A percentile compares a stretch with the other conserved stretches of the same genome.
phyloP scores from a whole-genome alignment of 2,797 vertebrate genomes.

The Jordanella pulchra region DNA sequence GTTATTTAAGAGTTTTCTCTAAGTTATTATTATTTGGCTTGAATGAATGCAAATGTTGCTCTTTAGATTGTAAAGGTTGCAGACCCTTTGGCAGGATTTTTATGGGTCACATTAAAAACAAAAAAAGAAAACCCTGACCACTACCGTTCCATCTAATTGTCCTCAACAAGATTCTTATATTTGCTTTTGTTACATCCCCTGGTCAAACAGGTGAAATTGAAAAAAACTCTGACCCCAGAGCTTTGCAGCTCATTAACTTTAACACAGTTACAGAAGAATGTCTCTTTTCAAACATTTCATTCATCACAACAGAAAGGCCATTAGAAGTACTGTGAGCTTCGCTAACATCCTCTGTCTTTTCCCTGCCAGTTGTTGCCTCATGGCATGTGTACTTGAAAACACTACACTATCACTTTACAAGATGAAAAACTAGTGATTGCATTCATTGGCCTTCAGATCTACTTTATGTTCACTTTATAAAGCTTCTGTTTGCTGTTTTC shows the following conservation, averaged over 20 bases:
- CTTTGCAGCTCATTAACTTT: conserved; percentile 56
- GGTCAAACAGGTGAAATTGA: not conserved
- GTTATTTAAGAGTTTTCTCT: too few species aligned
- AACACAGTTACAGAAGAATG: conserved; percentile 42
- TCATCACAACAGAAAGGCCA: conserved; percentile 49
- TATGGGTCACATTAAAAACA: not conserved
- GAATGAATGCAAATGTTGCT: too few species aligned
- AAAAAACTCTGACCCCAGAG: conserved; percentile 28
- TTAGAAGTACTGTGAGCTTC: conserved; percentile 47
- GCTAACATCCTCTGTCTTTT: conserved; percentile 44
- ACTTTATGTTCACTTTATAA: conserved; percentile 52
- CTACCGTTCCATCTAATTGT: conserved; percentile 8
- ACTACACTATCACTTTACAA: conserved; percentile 36
- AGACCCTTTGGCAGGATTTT: too few species aligned
- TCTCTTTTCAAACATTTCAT: conserved; percentile 36
- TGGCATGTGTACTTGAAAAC: conserved; percentile 1
- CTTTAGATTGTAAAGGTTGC: too few species aligned
- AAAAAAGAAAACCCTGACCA: too few species aligned
- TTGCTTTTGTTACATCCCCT: not conserved
- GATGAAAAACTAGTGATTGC: conserved; percentile 42
- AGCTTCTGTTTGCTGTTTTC: conserved; percentile 25
- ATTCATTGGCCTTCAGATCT: conserved; percentile 55
- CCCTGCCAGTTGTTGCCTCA: conserved; percentile 26
- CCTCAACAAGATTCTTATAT: conserved; percentile 16
- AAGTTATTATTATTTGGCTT: too few species aligned